phyloP scores from a whole-genome alignment of 2,888 invertebrate species.

The Trilocha varians region DNA sequence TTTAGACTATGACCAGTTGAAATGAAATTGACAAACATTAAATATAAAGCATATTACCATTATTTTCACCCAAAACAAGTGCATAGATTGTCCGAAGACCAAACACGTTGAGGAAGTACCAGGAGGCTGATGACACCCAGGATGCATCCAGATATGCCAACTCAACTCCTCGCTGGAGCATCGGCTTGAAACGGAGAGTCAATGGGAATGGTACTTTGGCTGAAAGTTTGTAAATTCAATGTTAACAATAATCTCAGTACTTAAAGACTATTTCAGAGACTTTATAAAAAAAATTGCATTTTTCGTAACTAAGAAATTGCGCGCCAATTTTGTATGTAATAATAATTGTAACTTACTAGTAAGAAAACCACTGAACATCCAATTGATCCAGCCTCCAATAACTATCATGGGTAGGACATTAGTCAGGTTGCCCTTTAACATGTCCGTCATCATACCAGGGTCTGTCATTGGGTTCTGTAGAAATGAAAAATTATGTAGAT shows the following conservation, averaged over 20 bases:
- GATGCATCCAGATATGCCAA: slow-evolving; percentile 95
- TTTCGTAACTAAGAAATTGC: background rate
- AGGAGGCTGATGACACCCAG: slow-evolving; percentile 99
- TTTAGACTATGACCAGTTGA: too few relatives aligned
- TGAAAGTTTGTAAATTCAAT: too few relatives aligned
- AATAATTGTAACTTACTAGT: slow-evolving; percentile 85
- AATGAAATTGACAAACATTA: too few relatives aligned
- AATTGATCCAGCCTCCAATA: slow-evolving; percentile 99
- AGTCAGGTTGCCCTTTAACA: slow-evolving; percentile 98
- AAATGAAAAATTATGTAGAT: too few relatives aligned
- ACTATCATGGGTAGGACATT: slow-evolving; percentile 99
- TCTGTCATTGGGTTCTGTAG: slow-evolving; percentile 94
- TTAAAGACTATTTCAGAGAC: too few relatives aligned
- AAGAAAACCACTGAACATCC: slow-evolving; percentile 99
- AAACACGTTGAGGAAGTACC: slow-evolving; percentile 99
- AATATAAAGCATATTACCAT: slow-evolving; percentile 77
- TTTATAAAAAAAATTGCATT: background rate
- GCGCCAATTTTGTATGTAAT: too few relatives aligned
- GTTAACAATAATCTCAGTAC: too few relatives aligned
- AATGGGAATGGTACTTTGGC: slow-evolving; percentile 99
- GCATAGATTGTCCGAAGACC: slow-evolving; percentile 98
- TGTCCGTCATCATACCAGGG: slow-evolving; percentile 97
- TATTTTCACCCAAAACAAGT: slow-evolving; percentile 97
- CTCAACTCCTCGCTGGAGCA: slow-evolving; percentile 98
- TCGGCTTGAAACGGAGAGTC: slow-evolving; percentile 98